Evolutionary conservation across 1,140 invertebrate genomes (phyloP).

Genomic region (Diprion similis): DNA sequence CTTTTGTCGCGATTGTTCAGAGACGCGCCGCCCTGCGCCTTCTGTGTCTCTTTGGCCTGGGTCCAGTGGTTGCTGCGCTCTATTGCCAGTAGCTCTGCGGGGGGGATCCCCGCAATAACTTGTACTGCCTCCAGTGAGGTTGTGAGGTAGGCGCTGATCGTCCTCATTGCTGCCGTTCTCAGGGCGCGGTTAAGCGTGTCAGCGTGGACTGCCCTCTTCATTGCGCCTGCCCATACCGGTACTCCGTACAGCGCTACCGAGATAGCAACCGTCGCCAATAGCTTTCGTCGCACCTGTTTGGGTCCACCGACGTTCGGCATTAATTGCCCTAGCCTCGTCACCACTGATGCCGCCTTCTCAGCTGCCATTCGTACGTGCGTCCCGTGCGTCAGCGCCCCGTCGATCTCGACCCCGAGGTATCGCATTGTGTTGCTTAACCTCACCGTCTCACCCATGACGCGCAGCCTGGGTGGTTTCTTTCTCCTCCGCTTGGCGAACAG

Average conservation of each 20-base stretch:
- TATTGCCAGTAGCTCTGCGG: slow-evolving; percentile 23
- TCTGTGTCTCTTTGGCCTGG: background rate
- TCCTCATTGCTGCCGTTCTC: background rate
- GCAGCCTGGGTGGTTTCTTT: background rate
- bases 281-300: background rate
- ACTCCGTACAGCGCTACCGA: background rate
- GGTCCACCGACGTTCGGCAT: background rate
- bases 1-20: too few relatives aligned
- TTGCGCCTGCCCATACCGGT: background rate
- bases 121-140: slow-evolving; percentile 24
- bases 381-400: background rate
- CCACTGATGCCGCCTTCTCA: background rate
- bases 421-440: background rate
- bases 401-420: background rate
- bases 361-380: background rate
- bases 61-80: slow-evolving; percentile 9
- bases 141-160: slow-evolving; percentile 21
- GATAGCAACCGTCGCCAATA: background rate
- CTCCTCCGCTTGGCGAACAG: background rate
- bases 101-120: slow-evolving; percentile 25
- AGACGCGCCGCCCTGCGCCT: background rate
- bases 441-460: background rate
- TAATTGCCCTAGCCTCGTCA: background rate
- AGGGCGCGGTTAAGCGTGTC: background rate
- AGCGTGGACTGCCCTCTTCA: background rate